Evolutionary conservation across 1,140 invertebrate species (phyloP), one percentile per base, ranked within the genome.

Genomic region (Stegodyphus mimosarum): DNA sequence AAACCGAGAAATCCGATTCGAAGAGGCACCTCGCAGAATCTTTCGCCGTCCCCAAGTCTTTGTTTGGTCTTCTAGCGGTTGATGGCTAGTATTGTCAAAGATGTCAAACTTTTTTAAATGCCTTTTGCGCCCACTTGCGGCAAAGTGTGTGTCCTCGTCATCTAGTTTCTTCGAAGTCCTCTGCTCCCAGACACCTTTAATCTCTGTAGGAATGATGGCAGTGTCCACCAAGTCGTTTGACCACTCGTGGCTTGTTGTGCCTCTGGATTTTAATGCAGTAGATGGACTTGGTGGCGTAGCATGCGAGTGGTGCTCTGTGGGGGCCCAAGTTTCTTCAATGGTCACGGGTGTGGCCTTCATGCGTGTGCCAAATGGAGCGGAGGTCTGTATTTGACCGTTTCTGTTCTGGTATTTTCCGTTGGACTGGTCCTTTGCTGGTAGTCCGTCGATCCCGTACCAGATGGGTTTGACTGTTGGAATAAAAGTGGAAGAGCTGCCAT

Each of bases 121-220:
- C 9, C 77, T 66, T 71, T 48, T 70, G 18, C 13, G 52, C 6
- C 77, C 67, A 11, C 49, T 48, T 0, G 60, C n/a, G 15, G 52
- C 60, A 13, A 70, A 50, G 11, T 48, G 53, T 33, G n/a, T 60
- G 49, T 50, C 64, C 15, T 83, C 49, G 7, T 70, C n/a, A n/a
- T n/a, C 71, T 0, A 9, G 6, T 70, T 49, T 18, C 17, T 63
- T 74, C 15, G 67, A 52, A 10, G 83, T 78, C n/a, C 78, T 75
- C 15, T 86, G 83, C 15, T 86, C 83, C 83, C 83, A 86, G 3
- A 86, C 83, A 1, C 83, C 83, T 52, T 77, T 71, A 5, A 86
- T 66, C 5, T 50, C 83, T 17, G 64, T 77, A n/a, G 83, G 83
- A 64, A 78, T 50, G 33, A 86, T 77, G 17, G 83, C 70, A 11